phyloP scores from a whole-genome alignment of 2,888 invertebrate species.

The Thyatira batis region DNA sequence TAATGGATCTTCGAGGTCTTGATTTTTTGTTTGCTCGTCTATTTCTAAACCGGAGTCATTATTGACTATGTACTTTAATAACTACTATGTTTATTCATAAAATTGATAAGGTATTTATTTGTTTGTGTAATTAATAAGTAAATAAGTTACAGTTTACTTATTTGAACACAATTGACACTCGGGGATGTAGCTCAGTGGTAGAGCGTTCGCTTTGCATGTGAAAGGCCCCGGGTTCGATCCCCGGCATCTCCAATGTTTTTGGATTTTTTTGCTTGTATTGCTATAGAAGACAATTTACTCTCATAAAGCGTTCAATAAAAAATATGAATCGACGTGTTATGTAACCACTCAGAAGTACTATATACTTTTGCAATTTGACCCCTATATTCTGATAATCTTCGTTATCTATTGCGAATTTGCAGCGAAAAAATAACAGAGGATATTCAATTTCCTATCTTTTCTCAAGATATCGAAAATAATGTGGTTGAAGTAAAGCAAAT shows the following conservation, averaged over 20 bases:
- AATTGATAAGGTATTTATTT: no score
- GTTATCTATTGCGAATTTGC: no score
- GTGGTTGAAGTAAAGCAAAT: neutral
- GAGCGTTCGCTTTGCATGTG: slow-evolving; percentile 99
- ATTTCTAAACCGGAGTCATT: neutral
- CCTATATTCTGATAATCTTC: neutral
- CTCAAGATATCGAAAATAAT: neutral
- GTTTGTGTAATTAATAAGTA: neutral
- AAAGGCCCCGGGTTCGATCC: slow-evolving; percentile 99
- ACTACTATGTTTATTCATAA: no score
- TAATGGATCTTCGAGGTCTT: neutral
- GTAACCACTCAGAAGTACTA: no score
- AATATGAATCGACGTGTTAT: no score
- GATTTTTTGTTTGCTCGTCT: neutral
- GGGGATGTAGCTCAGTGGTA: slow-evolving; percentile 98
- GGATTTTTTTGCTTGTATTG: slow-evolving; percentile 1
- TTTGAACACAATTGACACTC: neutral
- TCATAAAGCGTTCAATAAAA: no score
- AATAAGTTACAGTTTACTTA: slow-evolving; percentile 2
- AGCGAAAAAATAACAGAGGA: slow-evolving; percentile 19
- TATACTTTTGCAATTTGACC: neutral
- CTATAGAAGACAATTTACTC: neutral
- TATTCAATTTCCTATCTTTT: neutral
- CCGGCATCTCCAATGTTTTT: slow-evolving; percentile 89
- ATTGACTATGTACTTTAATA: no score